phyloP scores from a whole-genome alignment of 2,797 vertebrate genomes.

The Oophaga sylvatica region DNA sequence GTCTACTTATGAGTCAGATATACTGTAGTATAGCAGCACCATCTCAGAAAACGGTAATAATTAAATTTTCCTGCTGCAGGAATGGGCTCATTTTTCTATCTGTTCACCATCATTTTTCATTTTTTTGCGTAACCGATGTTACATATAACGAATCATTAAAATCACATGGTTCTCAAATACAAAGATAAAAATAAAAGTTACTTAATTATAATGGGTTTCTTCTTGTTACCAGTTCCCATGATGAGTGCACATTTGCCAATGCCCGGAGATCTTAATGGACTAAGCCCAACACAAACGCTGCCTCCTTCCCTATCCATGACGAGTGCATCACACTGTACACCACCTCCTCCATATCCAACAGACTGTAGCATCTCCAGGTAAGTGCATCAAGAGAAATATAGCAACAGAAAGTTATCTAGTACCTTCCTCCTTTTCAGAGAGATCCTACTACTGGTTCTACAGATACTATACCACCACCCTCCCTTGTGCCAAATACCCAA shows the following conservation, averaged over 20 bases:
- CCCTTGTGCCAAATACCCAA: not conserved
- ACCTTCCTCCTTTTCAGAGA: too few relatives aligned
- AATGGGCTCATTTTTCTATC: not conserved
- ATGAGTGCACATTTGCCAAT: constrained; percentile 96
- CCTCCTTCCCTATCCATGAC: constrained; percentile 94
- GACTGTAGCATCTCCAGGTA: constrained; percentile 99
- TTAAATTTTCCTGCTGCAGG: not conserved
- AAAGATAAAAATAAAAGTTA: not conserved
- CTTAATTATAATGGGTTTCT: constrained; percentile 28
- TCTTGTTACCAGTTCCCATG: constrained; percentile 89
- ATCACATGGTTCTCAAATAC: not conserved
- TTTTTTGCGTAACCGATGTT: not conserved
- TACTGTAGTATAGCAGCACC: not conserved
- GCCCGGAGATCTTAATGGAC: constrained; percentile 93
- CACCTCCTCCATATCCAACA: constrained; percentile 97
- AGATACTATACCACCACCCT: not conserved
- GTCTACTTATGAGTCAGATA: not conserved
- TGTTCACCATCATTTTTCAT: not conserved
- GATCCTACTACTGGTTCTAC: not conserved
- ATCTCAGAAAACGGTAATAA: not conserved
- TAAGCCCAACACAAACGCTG: constrained; percentile 93
- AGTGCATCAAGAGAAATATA: constrained; percentile 57
- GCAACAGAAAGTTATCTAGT: too few relatives aligned
- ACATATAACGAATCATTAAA: not conserved
- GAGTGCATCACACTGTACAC: constrained; percentile 95